Evolutionary conservation across 2,113 vertebrate species (phyloP).

Genomic region (Marcusenius ussheri): DNA sequence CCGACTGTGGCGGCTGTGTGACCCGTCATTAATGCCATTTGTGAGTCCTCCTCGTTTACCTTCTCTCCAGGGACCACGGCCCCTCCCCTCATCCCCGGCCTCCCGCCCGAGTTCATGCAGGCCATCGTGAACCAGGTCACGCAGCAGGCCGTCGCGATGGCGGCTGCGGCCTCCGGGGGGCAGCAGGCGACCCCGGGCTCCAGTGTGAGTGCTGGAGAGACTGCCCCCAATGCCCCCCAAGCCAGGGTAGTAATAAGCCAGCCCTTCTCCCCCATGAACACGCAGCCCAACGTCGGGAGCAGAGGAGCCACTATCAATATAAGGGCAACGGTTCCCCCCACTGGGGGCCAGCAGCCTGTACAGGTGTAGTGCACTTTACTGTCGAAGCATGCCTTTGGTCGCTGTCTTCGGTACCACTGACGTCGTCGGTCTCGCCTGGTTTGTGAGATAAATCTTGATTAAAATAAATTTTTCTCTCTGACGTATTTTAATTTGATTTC

Average conservation of each 20-base stretch:
- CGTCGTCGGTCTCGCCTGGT: neutral
- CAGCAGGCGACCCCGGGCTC: conserved; percentile 39
- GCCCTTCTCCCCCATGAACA: conserved; percentile 60
- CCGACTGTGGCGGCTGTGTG: neutral
- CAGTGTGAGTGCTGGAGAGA: conserved; percentile 44
- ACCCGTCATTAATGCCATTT: neutral
- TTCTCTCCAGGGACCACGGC: conserved; percentile 48
- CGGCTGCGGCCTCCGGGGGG: conserved; percentile 61
- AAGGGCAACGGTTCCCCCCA: conserved; percentile 46
- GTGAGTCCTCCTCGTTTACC: neutral
- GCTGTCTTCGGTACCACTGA: neutral
- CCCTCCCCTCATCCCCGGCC: conserved; percentile 65
- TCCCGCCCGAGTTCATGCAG: conserved; percentile 83
- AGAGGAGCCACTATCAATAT: conserved; percentile 64
- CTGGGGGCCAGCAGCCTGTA: conserved; percentile 58
- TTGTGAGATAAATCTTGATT: neutral
- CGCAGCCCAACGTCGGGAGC: conserved; percentile 44
- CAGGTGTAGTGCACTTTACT: conserved; percentile 42
- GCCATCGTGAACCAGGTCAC: conserved; percentile 85
- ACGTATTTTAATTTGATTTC: neutral
- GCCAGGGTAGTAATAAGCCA: conserved; percentile 78
- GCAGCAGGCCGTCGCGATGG: conserved; percentile 74
- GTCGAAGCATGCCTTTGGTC: neutral
- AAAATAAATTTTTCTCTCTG: neutral
- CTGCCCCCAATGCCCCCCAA: conserved; percentile 50